Conservation (phyloP, 2,113 vertebrate species). For the Pungitius pungitius region DNA sequence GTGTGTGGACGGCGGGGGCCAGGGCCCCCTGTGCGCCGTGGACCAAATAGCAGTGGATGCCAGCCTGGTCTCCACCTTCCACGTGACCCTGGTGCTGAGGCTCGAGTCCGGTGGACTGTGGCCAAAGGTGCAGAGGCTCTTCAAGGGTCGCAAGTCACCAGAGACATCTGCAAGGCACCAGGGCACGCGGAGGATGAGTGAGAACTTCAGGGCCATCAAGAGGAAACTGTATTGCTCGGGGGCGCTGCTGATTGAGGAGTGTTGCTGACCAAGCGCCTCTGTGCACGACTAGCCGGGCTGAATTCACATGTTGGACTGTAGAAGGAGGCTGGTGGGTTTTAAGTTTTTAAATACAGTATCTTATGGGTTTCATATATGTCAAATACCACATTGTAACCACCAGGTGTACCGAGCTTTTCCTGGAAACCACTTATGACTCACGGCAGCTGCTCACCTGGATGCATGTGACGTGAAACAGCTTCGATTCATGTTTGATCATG, state of each 20-base stretch:
- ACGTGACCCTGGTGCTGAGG: conserved; percentile 89
- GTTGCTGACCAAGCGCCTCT: conserved; percentile 73
- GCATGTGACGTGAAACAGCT: conserved; percentile 25
- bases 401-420: background rate
- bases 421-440: conserved; percentile 23
- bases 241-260: conserved; percentile 91
- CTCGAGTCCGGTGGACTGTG: conserved; percentile 87
- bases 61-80: conserved; percentile 90
- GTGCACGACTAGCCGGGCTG: conserved; percentile 1
- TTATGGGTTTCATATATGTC: background rate
- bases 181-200: conserved; percentile 83
- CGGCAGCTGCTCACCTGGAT: conserved; percentile 54
- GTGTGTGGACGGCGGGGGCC: conserved; percentile 87
- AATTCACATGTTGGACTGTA: conserved; percentile 2
- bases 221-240: conserved; percentile 93
- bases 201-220: conserved; percentile 90
- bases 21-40: conserved; percentile 76
- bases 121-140: conserved; percentile 91
- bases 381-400: too few relatives aligned
- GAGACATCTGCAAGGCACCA: conserved; percentile 64
- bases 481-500: conserved; percentile 26
- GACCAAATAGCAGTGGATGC: conserved; percentile 89
- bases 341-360: background rate
- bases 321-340: background rate
- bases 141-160: conserved; percentile 76